Base-by-base conservation (phyloP, 2,797 vertebrate species). In the Sebastes oblongus region DNA sequence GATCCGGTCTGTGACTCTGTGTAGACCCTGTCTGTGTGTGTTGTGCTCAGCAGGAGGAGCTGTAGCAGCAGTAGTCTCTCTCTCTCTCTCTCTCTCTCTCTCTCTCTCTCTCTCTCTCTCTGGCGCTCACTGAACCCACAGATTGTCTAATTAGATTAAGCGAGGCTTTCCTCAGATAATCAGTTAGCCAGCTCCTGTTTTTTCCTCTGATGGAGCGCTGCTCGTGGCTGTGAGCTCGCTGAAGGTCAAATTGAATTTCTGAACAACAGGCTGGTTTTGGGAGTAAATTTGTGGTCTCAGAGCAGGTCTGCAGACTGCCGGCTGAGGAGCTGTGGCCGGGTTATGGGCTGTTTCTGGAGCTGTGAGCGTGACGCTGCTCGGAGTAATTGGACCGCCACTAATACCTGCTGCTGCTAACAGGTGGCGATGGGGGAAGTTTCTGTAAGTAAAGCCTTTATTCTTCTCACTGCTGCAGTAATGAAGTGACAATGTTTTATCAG, bases 141-240 rank as follows among this genome's bases (percentile, higher is more conserved):
- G 94, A 95, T 96, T 95, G 94, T 89, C 95, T 98, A 97, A 98
- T 97, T 97, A 96, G 97, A 97, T 97, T 97, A 97, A 96, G 94
- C 91, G 72, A 96, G 96, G 96, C 96, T 97, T 97, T 97, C 96
- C 95, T 94, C 93, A 95, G 96, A 96, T 98, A 97, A 97, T 96
- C 96, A 97, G 95, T 95, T 89, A 93, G 95, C 93, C 93, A 94
- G 93, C 94, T 94, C 94, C 95, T 96, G 87, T 84, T 88, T 90
- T 84, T 89, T 83, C 94, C 91, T 94, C 77, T 89, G 88, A 94
- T 95, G 91, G 93, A 95, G 92, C 87, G 54, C 80, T 60, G 83
- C 83, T 60, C 55, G 75, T 66, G 83, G 82, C 83, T 81, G 79
- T 50, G 59, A 67, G 86, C 85, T 86, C 85, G 82, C 88, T 97